A percentile compares a stretch with the other conserved stretches of the same genome.
Evolutionary conservation across 2,888 invertebrate genomes (phyloP).

Genomic region (Gymnocheta viridis): DNA sequence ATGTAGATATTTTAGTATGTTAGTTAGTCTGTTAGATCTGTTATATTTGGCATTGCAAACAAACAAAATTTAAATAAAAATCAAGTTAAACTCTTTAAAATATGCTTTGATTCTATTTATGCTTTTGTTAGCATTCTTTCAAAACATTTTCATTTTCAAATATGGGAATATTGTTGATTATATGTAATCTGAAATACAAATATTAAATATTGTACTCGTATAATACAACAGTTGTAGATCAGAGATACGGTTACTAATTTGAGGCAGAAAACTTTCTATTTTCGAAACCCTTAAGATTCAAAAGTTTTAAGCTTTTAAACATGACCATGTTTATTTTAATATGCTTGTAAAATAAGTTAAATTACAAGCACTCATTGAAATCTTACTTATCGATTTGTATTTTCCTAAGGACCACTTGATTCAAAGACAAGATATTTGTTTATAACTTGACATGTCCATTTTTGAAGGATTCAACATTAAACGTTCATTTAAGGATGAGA

Average conservation of each 20-base stretch:
- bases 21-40: slow-evolving; percentile 6
- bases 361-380: background rate
- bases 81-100: background rate
- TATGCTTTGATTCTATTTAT: background rate
- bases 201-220: background rate
- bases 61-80: slow-evolving; percentile 23
- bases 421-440: slow-evolving; percentile 29
- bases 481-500: background rate
- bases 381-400: slow-evolving; percentile 18
- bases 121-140: background rate
- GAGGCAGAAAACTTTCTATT: too few relatives aligned
- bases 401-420: slow-evolving; percentile 35
- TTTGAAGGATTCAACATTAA: slow-evolving; percentile 14
- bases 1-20: background rate
- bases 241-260: background rate
- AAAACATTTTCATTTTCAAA: background rate
- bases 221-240: background rate
- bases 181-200: too few relatives aligned
- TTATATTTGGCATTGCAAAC: slow-evolving; percentile 33
- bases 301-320: too few relatives aligned
- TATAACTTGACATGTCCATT: slow-evolving; percentile 47
- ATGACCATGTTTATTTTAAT: background rate
- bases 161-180: background rate
- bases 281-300: too few relatives aligned
- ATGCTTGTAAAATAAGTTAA: background rate